Percentiles rank a stretch among this genome's conserved stretches.
Conservation (phyloP, 2,888 invertebrate genomes). For the Drosophila pegasa region DNA sequence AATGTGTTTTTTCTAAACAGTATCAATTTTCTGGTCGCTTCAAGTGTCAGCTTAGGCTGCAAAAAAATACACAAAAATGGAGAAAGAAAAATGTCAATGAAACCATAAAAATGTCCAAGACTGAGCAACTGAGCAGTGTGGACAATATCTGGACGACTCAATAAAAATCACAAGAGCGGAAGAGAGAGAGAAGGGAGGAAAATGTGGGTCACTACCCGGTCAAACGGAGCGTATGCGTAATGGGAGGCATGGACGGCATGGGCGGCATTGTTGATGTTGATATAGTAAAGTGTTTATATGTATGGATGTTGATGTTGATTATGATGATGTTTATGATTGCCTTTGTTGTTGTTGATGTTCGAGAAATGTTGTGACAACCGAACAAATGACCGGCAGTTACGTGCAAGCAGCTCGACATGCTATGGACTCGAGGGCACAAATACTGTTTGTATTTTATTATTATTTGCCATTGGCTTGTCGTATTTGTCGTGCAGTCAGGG, state of each 20-base stretch:
- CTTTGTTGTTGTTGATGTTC: slow-evolving; percentile 38
- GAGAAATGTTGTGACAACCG: slow-evolving; percentile 57
- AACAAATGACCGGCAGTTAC: slow-evolving; percentile 37
- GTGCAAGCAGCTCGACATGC: slow-evolving; percentile 42
- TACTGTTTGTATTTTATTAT: slow-evolving; percentile 3
- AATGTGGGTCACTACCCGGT: slow-evolving; percentile 45
- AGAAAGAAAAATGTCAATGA: slow-evolving; percentile 65
- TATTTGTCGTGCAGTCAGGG: not conserved
- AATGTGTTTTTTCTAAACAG: slow-evolving; percentile 32
- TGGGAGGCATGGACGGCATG: slow-evolving; percentile 29
- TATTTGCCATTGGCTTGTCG: slow-evolving; percentile 3
- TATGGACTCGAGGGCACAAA: slow-evolving; percentile 3
- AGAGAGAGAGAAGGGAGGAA: not conserved
- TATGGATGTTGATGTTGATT: slow-evolving; percentile 32
- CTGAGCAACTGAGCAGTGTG: slow-evolving; percentile 20
- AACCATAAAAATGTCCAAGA: slow-evolving; percentile 71
- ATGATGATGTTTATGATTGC: slow-evolving; percentile 51
- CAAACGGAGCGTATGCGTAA: slow-evolving; percentile 54
- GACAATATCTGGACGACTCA: slow-evolving; percentile 44
- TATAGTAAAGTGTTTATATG: slow-evolving; percentile 34
- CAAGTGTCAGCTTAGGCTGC: slow-evolving; percentile 15
- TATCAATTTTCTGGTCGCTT: slow-evolving; percentile 40
- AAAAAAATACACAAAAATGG: slow-evolving; percentile 7
- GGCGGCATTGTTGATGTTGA: slow-evolving; percentile 43
- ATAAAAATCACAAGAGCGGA: slow-evolving; percentile 30